A percentile compares a stretch with the other conserved stretches of the same genome.
Conservation (phyloP, 2,113 vertebrate genomes). For the Crotalus horridus region DNA sequence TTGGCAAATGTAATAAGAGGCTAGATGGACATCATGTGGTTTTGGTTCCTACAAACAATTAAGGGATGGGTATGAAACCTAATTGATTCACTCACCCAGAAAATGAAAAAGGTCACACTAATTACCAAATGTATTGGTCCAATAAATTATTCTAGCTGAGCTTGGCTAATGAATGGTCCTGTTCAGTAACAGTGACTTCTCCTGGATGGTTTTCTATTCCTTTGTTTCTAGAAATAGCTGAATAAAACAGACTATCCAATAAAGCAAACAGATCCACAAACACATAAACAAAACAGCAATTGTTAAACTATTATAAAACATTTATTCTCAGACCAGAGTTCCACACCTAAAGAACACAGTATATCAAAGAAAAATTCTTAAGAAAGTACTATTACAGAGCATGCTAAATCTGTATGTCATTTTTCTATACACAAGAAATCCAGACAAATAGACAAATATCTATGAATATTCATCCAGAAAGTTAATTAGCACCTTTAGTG, state of each 20-base stretch:
- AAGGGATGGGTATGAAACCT: not conserved
- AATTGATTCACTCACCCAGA: not conserved
- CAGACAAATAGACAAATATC: not conserved
- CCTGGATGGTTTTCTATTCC: not conserved
- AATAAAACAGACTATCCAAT: not conserved
- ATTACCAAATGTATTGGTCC: not conserved
- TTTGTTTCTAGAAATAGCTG: not conserved
- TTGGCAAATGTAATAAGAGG: not conserved
- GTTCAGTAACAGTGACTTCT: not conserved
- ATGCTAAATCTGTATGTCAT: not conserved
- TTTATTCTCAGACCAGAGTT: not conserved
- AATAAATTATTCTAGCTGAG: not conserved
- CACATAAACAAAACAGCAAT: not conserved
- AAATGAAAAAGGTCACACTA: not conserved
- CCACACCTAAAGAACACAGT: not conserved
- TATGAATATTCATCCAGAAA: not conserved
- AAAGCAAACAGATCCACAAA: not conserved
- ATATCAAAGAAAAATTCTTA: not conserved
- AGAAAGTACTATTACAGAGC: not conserved
- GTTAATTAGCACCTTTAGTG: not conserved
- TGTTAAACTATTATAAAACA: not conserved
- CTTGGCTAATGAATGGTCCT: not conserved
- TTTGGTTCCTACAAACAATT: not conserved
- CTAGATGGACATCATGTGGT: too few species aligned
- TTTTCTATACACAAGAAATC: not conserved